Evolutionary conservation across 2,113 vertebrate genomes (phyloP), one percentile per base, ranked within the genome.

Genomic region (Pelmatolapia mariae): DNA sequence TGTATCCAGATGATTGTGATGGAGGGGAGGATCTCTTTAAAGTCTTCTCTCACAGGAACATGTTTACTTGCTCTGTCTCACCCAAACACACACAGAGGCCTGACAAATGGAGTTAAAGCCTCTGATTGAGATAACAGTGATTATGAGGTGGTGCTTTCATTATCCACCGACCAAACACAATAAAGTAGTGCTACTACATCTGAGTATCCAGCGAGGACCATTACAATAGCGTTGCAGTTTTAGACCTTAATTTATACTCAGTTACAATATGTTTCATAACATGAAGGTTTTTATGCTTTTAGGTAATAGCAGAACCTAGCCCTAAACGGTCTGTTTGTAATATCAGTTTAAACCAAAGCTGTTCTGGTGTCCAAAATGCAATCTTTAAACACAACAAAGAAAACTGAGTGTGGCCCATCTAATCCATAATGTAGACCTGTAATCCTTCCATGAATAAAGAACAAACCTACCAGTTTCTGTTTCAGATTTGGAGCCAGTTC

Each of bases 1-100:
- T 93, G 93, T 93, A 93, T 94, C 95, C 96, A 96, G 95, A 96
- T 96, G 96, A 95, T 85, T 11, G 56, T 33, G 82, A 68, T 66
- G 38, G 61, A 68, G 43, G 33, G 66, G 80, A 73, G 43, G 86
- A 88, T 87, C 73, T 78, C 86, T 92, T 92, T 68, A 80, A 92
- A 90, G 89, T 87, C 18, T 79, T 92, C 89, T 83, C 87, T 88
- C 86, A 80, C 79, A 90, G 59, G 57, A 81, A 78, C 47, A 33
- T 83, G 61, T 52, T 61, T 87, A 53, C 83, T 73, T 85, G 59
- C 16, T 61, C 29, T 33, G 81, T 56, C 45, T 83, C 57, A 43
- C 24, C 26, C 82, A 73, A 87, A 83, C 12, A 43, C 50, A 80
- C 47, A 66, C 45, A 38, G 6, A 85, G 86, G 90, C n/a, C 57